Evolutionary conservation across 1,140 invertebrate species (phyloP), one percentile per base, ranked within the genome.

Genomic region (Drosophila bocki): DNA sequence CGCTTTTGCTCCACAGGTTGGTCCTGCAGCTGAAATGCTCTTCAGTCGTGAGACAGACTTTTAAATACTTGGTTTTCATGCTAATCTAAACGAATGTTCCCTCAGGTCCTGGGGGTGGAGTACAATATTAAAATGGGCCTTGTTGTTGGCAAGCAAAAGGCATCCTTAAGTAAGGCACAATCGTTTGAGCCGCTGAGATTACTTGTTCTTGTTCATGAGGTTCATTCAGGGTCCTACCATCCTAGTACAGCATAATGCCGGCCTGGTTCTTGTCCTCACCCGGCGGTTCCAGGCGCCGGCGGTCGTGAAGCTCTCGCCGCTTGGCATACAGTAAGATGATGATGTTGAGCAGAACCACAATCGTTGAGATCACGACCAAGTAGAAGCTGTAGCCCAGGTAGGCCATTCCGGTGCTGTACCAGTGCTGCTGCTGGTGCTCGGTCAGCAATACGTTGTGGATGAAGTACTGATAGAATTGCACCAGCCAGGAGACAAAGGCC

Each of bases 331-430:
- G 9, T n/a, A 93, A 37, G 39, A 93, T 58, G 3, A 76, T 70
- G 1, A 93, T 82, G 58, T 93, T 93, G 0, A 93, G 57, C 22
- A 93, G 29, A 8, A 93, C 78, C 13, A 93, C 80, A 56, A 92
- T 48, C 32, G 90, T 91, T 17, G 92, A 84, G 7, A 82, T 59
- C 15, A 93, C 74, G 17, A 93, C 87, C 65, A 93, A 59, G 58
- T 92, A 93, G 33, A 93, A 93, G 54, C 92, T 93, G 41, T 92
- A 92, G 35, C 92, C 92, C 53, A 93, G 70, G 57, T 70, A 78
- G n/a, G 92, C 84, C 41, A 91, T 57, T 0, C 91, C 91, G 7
- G 71, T 77, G 47, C 91, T 92, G 37, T 92, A 88, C 92, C 92
- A 93, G 33, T 91, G 61, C 15, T 48, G 75, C 29, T 91, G 72